Percentiles rank a stretch among this genome's conserved stretches.
phyloP scores from a whole-genome alignment of 1,140 invertebrate genomes.

The Bursaphelenchus mucronatus region DNA sequence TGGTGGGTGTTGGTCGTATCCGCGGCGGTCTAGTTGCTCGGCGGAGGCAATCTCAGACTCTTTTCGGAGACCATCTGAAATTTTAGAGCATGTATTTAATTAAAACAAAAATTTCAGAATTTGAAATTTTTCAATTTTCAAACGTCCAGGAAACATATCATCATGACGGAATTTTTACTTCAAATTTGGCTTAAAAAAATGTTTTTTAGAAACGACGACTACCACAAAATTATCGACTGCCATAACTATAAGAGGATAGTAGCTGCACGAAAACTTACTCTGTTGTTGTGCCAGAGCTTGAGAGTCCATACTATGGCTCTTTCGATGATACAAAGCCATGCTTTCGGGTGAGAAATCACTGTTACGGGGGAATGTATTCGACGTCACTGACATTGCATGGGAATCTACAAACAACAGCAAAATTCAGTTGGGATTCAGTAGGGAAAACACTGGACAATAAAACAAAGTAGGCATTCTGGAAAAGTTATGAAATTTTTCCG shows the following conservation, averaged over 20 bases:
- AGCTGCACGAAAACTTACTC: too few relatives aligned
- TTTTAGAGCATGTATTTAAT: not conserved
- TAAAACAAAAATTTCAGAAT: not conserved
- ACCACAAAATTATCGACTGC: too few relatives aligned
- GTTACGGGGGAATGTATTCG: too few relatives aligned
- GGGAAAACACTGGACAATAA: not conserved
- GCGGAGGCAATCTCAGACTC: slow-evolving; percentile 32
- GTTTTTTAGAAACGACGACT: too few relatives aligned
- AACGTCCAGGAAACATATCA: too few relatives aligned
- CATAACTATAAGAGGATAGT: too few relatives aligned
- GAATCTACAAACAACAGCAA: too few relatives aligned
- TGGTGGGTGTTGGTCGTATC: slow-evolving; percentile 11
- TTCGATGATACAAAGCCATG: slow-evolving; percentile 34
- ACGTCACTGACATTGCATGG: too few relatives aligned
- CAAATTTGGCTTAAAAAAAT: too few relatives aligned
- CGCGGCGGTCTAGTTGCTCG: slow-evolving; percentile 37
- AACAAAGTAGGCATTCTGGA: slow-evolving; percentile 1
- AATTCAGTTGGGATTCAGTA: not conserved
- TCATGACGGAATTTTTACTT: too few relatives aligned
- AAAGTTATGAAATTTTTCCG: too few relatives aligned
- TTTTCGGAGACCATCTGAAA: slow-evolving; percentile 27
- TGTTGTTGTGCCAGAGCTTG: slow-evolving; percentile 42
- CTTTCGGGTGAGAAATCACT: slow-evolving; percentile 1
- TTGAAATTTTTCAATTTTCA: not conserved
- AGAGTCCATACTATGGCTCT: slow-evolving; percentile 55